These are phyloP conservation scores for Lasioglossum marginatum DNA, from an alignment of 2,888 invertebrate species.

Conservation along the genomic window DNA sequence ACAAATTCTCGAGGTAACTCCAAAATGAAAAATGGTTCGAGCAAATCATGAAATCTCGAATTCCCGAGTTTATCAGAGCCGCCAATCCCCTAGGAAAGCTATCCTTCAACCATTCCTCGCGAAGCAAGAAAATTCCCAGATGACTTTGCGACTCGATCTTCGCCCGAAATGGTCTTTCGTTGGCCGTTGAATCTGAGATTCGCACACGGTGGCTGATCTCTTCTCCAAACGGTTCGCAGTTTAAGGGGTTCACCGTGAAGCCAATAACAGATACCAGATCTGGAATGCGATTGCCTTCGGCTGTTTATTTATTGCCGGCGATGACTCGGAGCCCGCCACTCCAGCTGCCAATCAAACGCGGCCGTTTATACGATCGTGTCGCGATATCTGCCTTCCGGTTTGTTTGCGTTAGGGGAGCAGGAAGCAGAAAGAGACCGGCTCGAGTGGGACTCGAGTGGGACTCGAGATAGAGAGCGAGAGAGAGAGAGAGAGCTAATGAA, in stretches of 20 bases:
- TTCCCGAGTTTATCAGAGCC: background rate
- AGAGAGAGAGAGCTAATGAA: conserved; percentile 16
- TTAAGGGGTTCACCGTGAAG: conserved; percentile 8
- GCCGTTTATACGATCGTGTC: conserved; percentile 7
- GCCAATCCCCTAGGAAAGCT: background rate
- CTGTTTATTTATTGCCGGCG: conserved; percentile 16
- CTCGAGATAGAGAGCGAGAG: background rate
- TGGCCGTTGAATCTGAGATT: background rate
- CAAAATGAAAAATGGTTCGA: background rate
- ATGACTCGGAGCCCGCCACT: conserved; percentile 7
- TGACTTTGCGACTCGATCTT: background rate
- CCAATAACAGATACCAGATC: conserved; percentile 11
- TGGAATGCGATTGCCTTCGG: background rate
- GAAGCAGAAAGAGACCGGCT: background rate
- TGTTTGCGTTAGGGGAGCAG: conserved; percentile 1
- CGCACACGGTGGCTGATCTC: background rate
- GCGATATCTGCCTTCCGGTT: background rate
- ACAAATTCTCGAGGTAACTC: background rate
- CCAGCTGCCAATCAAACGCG: conserved; percentile 11
- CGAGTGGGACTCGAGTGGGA: background rate
- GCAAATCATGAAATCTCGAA: background rate
- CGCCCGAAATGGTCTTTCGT: background rate
- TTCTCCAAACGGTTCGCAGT: conserved; percentile 1
- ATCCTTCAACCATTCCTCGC: background rate
- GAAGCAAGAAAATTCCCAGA: background rate